Evolutionary conservation across 2,797 vertebrate genomes (phyloP).

Genomic region (Botia kubotai): DNA sequence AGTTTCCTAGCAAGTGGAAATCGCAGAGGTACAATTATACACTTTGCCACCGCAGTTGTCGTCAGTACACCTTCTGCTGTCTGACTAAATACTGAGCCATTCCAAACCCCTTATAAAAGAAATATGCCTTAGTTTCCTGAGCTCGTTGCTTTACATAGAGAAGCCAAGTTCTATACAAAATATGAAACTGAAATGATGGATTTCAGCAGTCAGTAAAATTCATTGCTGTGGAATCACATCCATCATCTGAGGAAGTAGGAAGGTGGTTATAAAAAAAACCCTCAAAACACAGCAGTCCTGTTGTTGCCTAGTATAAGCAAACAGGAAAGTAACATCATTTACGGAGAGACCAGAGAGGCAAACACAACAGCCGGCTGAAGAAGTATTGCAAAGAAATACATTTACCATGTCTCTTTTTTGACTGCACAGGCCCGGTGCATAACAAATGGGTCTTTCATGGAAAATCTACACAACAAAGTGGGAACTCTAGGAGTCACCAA

Average conservation of each 20-base stretch:
- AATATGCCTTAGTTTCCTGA: not conserved
- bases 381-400: constrained; percentile 42
- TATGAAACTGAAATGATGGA: not conserved
- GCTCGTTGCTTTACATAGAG: not conserved
- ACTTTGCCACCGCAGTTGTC: not conserved
- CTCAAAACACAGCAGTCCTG: constrained; percentile 44
- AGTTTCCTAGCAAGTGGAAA: constrained; percentile 1
- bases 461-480: constrained; percentile 45
- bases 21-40: not conserved
- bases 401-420: constrained; percentile 46
- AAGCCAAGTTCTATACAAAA: not conserved
- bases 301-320: constrained; percentile 41
- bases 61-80: constrained; percentile 7
- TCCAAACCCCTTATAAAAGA: constrained; percentile 18
- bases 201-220: constrained; percentile 29
- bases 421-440: constrained; percentile 14
- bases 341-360: constrained; percentile 25
- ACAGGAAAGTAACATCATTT: constrained; percentile 45
- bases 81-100: not conserved
- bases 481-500: not conserved
- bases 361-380: constrained; percentile 25
- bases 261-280: constrained; percentile 46
- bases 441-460: constrained; percentile 44
- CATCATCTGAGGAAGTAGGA: constrained; percentile 45
- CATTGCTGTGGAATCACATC: constrained; percentile 11